A percentile compares a stretch with the other conserved stretches of the same genome.
Evolutionary conservation across 2,888 invertebrate species (phyloP).

Genomic region (Pedicia rivosa): DNA sequence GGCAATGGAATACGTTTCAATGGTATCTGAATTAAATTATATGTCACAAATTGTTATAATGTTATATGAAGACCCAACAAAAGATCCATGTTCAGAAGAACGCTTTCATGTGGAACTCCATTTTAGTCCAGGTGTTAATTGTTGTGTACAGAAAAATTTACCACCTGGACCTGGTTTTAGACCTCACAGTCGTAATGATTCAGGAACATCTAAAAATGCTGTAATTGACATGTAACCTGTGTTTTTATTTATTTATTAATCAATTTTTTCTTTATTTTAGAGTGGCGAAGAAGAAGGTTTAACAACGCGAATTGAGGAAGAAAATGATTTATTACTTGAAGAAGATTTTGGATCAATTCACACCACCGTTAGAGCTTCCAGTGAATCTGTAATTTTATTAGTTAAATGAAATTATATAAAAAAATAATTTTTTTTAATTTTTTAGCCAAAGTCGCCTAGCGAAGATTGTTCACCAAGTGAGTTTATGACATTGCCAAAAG

Average conservation of each 20-base stretch:
- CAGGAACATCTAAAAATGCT: conserved; percentile 42
- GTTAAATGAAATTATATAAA: not conserved
- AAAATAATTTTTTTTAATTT: not conserved
- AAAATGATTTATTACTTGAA: conserved; percentile 35
- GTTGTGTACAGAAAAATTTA: conserved; percentile 86
- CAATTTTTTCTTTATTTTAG: conserved; percentile 24
- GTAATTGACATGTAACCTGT: conserved; percentile 33
- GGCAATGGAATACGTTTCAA: conserved; percentile 96
- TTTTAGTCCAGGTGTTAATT: conserved; percentile 96
- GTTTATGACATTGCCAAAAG: conserved; percentile 18
- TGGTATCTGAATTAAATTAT: conserved; percentile 96
- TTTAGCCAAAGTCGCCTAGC: conserved; percentile 10
- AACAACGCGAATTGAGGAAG: conserved; percentile 57
- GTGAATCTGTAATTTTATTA: conserved; percentile 16
- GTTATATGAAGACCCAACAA: conserved; percentile 97
- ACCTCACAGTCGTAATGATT: conserved; percentile 79
- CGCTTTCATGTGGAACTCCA: conserved; percentile 97
- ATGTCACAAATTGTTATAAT: conserved; percentile 99
- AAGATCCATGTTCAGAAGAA: conserved; percentile 80
- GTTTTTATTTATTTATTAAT: conserved; percentile 9
- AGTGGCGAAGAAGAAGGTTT: conserved; percentile 46
- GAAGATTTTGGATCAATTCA: conserved; percentile 16
- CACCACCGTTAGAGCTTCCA: conserved; percentile 9
- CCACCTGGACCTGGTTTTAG: conserved; percentile 87
- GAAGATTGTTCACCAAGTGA: conserved; percentile 16